These are phyloP conservation scores for Araneus ventricosus DNA, from an alignment of 1,140 invertebrate genomes.

Conservation along the genomic window DNA sequence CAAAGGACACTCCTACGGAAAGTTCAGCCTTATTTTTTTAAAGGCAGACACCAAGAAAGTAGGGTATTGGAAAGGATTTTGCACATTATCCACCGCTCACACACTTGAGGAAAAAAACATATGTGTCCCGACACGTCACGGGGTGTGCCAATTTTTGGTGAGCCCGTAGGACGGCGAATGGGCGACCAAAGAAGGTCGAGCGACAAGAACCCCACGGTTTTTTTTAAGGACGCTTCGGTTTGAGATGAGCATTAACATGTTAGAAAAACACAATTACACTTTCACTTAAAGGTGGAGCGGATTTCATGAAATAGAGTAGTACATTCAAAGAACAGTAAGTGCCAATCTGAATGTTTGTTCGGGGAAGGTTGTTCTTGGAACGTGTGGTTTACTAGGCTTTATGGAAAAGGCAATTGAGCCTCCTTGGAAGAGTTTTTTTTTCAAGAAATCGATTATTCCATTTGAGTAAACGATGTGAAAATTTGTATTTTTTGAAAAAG, in stretches of 20 bases:
- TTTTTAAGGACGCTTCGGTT: not conserved
- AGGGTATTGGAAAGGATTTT: not conserved
- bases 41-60: not conserved
- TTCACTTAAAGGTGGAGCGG: not conserved
- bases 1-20: not conserved
- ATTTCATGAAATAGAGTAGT: not conserved
- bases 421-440: too few relatives aligned
- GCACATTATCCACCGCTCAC: slow-evolving; percentile 19
- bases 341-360: too few relatives aligned
- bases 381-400: too few relatives aligned
- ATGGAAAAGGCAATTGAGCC: too few relatives aligned
- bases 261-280: not conserved
- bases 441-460: too few relatives aligned
- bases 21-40: not conserved
- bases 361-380: too few relatives aligned
- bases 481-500: too few relatives aligned
- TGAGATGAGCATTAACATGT: not conserved
- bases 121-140: not conserved
- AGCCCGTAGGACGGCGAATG: not conserved
- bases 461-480: too few relatives aligned
- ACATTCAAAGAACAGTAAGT: too few relatives aligned
- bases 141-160: not conserved
- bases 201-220: not conserved
- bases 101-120: not conserved
- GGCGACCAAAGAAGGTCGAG: slow-evolving; percentile 34